phyloP scores from a whole-genome alignment of 64 coral and sea anemone genomes.

The Astreopora myriophthalma region DNA sequence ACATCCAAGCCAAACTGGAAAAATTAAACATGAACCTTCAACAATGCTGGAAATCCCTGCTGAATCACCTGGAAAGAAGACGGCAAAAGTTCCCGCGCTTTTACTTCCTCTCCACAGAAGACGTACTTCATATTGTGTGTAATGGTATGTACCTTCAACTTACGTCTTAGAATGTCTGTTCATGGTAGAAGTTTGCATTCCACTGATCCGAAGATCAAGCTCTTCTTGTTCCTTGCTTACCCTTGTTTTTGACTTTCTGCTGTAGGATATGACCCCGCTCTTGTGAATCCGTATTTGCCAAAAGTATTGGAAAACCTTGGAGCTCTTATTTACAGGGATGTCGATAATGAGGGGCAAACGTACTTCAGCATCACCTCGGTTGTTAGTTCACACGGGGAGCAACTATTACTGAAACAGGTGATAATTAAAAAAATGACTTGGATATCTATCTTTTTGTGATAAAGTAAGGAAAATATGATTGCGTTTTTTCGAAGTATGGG shows the following conservation, averaged over 20 bases:
- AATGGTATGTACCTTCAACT: constrained; percentile 71
- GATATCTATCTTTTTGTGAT: not conserved
- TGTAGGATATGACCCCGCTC: constrained; percentile 90
- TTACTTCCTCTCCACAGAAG: constrained; percentile 93
- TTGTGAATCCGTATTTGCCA: constrained; percentile 93
- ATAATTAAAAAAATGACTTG: not conserved
- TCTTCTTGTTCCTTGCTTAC: not conserved
- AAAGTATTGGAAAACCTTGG: constrained; percentile 94
- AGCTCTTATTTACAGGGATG: constrained; percentile 70
- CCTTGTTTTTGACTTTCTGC: not conserved
- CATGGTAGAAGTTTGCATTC: not conserved
- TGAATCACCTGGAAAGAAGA: constrained; percentile 91
- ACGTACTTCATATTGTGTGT: constrained; percentile 96
- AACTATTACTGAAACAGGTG: constrained; percentile 77
- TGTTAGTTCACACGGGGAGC: constrained; percentile 87
- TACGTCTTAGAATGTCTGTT: not conserved
- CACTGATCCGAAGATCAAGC: not conserved
- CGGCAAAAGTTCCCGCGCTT: constrained; percentile 97
- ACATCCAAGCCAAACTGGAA: constrained; percentile 96
- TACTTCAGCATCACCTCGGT: constrained; percentile 80
- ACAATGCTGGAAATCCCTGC: constrained; percentile 98
- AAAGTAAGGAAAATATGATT: not conserved
- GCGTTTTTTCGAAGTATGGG: not conserved
- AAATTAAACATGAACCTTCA: constrained; percentile 97
- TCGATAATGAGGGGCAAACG: constrained; percentile 71